Conservation (phyloP, 2,888 invertebrate species). For the Oscheius sp. region DNA sequence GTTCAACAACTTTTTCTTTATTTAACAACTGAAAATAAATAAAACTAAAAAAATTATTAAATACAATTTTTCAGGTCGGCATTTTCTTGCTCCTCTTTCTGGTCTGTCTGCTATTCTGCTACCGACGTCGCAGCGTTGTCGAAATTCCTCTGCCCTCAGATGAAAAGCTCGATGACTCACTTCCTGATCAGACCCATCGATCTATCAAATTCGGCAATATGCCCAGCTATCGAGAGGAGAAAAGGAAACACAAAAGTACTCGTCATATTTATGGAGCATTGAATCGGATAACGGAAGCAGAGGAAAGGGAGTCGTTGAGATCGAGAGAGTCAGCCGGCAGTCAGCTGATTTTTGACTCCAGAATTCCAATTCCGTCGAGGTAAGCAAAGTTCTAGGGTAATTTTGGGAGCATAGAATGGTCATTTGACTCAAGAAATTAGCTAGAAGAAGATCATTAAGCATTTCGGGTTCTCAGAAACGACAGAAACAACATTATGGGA, state of each 20-base stretch:
- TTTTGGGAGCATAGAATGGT: background rate
- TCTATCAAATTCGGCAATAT: constrained; percentile 72
- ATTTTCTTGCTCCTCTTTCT: constrained; percentile 71
- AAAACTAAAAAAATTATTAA: too few species aligned
- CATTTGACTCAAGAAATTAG: background rate
- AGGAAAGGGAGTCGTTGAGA: constrained; percentile 38
- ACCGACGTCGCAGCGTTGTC: constrained; percentile 61
- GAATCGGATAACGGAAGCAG: constrained; percentile 68
- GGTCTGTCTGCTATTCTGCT: constrained; percentile 72
- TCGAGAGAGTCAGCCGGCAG: constrained; percentile 50
- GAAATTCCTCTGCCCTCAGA: constrained; percentile 52
- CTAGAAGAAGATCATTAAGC: background rate
- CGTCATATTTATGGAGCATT: constrained; percentile 66
- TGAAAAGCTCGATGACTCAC: constrained; percentile 41
- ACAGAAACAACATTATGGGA: too few species aligned
- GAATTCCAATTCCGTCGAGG: constrained; percentile 9
- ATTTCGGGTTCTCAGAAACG: background rate
- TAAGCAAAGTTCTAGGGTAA: background rate
- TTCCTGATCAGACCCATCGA: constrained; percentile 38
- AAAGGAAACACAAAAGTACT: constrained; percentile 64
- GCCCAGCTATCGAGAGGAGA: constrained; percentile 70
- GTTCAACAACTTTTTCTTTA: background rate
- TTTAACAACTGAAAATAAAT: background rate
- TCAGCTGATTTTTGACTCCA: constrained; percentile 43
- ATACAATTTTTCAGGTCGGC: constrained; percentile 68